Percentiles rank a stretch among this genome's conserved stretches.
These are phyloP conservation scores for Cabera pusaria DNA, from an alignment of 2,888 invertebrate genomes.

Conservation along the genomic window DNA sequence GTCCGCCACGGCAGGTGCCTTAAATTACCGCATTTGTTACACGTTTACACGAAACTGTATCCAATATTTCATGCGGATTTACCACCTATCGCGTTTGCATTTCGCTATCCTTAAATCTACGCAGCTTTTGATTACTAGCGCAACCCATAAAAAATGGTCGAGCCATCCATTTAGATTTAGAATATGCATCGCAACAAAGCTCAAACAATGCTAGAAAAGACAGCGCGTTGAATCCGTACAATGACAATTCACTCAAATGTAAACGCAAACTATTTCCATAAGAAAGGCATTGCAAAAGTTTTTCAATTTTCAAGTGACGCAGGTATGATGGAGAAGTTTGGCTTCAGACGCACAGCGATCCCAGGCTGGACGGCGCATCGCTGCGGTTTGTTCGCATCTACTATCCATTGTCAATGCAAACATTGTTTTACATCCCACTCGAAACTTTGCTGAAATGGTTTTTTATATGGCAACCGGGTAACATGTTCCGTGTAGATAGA, in stretches of 20 bases:
- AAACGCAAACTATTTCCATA: slow-evolving; percentile 80
- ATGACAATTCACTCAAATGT: slow-evolving; percentile 80
- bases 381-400: slow-evolving; percentile 33
- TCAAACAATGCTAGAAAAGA: slow-evolving; percentile 39
- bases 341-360: slow-evolving; percentile 56
- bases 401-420: slow-evolving; percentile 26
- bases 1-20: slow-evolving; percentile 73
- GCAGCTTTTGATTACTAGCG: slow-evolving; percentile 40
- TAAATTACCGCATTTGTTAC: slow-evolving; percentile 83
- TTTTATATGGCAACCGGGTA: no score
- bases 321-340: slow-evolving; percentile 79
- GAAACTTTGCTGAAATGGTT: slow-evolving; percentile 2
- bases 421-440: slow-evolving; percentile 22
- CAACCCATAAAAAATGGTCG: slow-evolving; percentile 16
- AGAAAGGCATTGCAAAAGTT: slow-evolving; percentile 81
- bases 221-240: slow-evolving; percentile 69
- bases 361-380: slow-evolving; percentile 27
- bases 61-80: slow-evolving; percentile 83
- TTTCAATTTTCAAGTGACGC: slow-evolving; percentile 83
- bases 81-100: slow-evolving; percentile 76
- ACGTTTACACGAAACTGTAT: slow-evolving; percentile 83
- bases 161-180: slow-evolving; percentile 14
- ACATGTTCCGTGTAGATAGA: no score
- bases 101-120: slow-evolving; percentile 62
- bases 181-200: slow-evolving; percentile 13